Conservation (phyloP, 1,140 invertebrate species). For the Rhagoletis pomonella region DNA sequence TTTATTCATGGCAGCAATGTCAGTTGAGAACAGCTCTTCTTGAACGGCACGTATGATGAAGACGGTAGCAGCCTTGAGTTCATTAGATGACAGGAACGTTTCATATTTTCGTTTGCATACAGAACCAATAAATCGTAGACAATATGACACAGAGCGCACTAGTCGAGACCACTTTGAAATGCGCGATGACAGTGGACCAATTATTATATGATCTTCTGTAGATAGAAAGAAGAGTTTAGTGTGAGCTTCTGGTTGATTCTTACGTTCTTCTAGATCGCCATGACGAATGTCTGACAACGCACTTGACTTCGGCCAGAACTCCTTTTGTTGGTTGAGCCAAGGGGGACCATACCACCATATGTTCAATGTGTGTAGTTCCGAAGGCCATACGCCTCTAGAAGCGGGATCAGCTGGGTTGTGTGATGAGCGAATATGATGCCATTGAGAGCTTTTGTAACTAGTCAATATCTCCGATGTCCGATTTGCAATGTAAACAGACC, state of each 20-base stretch:
- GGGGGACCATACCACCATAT: constrained; percentile 64
- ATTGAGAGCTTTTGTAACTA: neutral
- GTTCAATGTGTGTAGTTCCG: constrained; percentile 44
- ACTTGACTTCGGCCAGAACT: neutral
- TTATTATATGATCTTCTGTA: neutral
- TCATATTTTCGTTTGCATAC: neutral
- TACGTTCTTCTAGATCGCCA: neutral
- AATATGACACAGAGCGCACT: neutral
- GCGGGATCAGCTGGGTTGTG: constrained; percentile 68
- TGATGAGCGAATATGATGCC: constrained; percentile 30
- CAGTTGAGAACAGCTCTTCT: neutral
- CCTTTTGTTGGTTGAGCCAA: constrained; percentile 54
- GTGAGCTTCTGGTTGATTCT: neutral
- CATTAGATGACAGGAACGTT: neutral
- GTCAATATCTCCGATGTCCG: neutral
- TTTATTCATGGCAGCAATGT: neutral
- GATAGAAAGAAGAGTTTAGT: neutral
- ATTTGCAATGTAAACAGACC: constrained; percentile 63
- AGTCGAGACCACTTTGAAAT: neutral
- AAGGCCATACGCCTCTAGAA: neutral
- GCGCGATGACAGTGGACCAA: neutral
- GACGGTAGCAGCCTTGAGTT: neutral
- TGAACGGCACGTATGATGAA: neutral
- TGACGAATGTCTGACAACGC: neutral
- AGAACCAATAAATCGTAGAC: neutral